These are phyloP conservation scores for Stichodactyla mertensii DNA, from an alignment of 64 coral and sea anemone genomes.

Conservation along the genomic window DNA sequence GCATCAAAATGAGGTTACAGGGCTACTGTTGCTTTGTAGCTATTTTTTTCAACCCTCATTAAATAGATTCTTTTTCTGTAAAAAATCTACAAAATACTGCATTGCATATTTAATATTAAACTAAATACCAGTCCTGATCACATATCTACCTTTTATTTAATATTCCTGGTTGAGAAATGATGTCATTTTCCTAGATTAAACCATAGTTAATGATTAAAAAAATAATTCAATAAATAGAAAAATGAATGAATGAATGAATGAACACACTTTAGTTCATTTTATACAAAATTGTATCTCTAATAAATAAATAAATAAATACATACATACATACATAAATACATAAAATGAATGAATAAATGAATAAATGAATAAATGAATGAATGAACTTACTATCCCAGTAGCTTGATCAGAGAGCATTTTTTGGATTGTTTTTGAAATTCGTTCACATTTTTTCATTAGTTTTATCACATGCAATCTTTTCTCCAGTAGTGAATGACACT, in stretches of 20 bases:
- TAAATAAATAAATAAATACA: too few species aligned
- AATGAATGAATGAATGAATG: background rate
- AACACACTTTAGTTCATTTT: background rate
- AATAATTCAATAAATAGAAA: background rate
- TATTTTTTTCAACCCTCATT: background rate
- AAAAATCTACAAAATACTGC: background rate
- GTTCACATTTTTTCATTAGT: slow-evolving; percentile 50
- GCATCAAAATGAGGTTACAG: background rate
- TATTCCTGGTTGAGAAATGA: slow-evolving; percentile 1
- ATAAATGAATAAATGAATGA: too few species aligned
- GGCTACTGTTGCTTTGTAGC: too few species aligned
- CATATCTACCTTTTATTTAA: background rate
- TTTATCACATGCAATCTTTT: slow-evolving; percentile 34
- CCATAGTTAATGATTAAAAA: too few species aligned
- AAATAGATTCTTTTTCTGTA: background rate
- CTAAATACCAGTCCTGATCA: background rate
- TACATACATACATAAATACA: background rate
- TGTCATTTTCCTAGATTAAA: background rate
- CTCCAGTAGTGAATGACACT: slow-evolving; percentile 32
- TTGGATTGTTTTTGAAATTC: slow-evolving; percentile 41
- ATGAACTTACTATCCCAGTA: background rate
- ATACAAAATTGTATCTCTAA: too few species aligned
- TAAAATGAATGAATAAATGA: background rate
- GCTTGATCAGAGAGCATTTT: slow-evolving; percentile 16
- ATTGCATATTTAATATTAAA: background rate